These are phyloP conservation scores for Actinia equina DNA, from an alignment of 64 coral and sea anemone genomes.

Conservation along the genomic window DNA sequence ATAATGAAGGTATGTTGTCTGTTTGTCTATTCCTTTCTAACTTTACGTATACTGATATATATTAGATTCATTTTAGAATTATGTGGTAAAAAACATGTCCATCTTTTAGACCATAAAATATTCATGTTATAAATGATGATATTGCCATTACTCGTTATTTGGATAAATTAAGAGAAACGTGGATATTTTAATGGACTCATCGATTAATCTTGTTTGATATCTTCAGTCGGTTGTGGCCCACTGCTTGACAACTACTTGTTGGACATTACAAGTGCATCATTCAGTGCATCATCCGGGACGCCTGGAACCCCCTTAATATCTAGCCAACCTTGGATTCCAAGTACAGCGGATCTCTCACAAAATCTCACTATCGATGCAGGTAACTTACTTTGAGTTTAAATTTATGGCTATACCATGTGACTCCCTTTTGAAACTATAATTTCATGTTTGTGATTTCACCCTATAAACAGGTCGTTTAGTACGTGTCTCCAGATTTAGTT, in stretches of 20 bases:
- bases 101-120: too few species aligned
- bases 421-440: not conserved
- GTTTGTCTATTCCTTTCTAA: too few species aligned
- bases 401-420: not conserved
- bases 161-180: not conserved
- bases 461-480: not conserved
- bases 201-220: not conserved
- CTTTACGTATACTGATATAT: too few species aligned
- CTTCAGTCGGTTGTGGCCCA: constrained; percentile 29
- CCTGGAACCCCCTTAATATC: not conserved
- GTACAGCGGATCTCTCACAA: not conserved
- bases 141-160: not conserved
- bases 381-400: not conserved
- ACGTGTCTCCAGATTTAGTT: constrained; percentile 8
- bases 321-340: constrained; percentile 5
- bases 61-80: not conserved
- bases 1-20: not conserved
- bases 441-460: not conserved
- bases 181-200: not conserved
- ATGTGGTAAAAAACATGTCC: not conserved
- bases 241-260: constrained; percentile 21
- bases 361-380: constrained; percentile 3
- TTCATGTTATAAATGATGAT: not conserved
- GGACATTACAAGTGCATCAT: not conserved
- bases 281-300: constrained; percentile 3